phyloP scores from a whole-genome alignment of 2,113 vertebrate species.

The Pituophis catenifer region DNA sequence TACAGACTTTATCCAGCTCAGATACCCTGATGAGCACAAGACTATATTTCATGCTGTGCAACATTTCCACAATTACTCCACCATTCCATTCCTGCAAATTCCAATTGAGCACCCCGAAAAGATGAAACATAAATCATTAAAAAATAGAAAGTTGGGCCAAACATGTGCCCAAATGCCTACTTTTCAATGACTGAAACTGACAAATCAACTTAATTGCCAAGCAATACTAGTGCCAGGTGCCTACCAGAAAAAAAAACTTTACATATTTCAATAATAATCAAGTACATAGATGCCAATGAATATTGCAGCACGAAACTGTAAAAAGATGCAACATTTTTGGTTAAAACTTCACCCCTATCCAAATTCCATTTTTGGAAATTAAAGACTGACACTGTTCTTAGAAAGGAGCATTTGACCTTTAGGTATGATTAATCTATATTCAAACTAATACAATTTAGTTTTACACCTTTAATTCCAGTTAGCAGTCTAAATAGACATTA shows the following conservation, averaged over 20 bases:
- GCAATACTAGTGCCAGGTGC: neutral
- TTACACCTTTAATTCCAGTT: neutral
- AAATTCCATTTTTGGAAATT: neutral
- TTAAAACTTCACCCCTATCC: neutral
- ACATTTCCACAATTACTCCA: neutral
- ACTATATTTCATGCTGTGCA: neutral
- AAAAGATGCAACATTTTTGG: neutral
- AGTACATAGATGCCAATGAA: neutral
- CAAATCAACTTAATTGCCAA: neutral
- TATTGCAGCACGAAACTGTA: neutral
- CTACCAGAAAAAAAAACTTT: neutral
- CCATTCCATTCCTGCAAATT: neutral
- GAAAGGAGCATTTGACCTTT: neutral
- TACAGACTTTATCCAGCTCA: neutral
- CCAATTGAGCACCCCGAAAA: neutral
- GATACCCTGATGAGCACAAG: neutral
- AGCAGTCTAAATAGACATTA: neutral
- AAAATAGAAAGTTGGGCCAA: neutral
- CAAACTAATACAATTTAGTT: neutral
- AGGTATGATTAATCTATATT: neutral
- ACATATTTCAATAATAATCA: slow-evolving; percentile 8
- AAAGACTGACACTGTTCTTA: neutral
- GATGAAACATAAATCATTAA: neutral
- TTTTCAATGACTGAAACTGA: neutral
- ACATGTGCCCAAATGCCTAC: neutral